These are phyloP conservation scores for Oreochromis mossambicus DNA, from an alignment of 2,797 vertebrate species.

Conservation along the genomic window DNA sequence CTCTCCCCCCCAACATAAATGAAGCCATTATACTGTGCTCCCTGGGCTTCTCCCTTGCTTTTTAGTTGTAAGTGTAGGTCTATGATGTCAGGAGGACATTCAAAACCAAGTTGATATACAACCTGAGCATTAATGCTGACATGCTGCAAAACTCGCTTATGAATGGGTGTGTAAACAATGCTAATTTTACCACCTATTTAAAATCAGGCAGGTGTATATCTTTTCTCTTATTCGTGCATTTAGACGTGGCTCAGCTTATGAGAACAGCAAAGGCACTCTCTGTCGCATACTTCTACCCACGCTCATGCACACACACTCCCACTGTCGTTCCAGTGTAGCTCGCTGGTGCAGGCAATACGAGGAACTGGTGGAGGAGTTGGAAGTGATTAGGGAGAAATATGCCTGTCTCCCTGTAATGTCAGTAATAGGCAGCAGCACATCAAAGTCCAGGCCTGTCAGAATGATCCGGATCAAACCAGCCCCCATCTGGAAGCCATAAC, in stretches of 20 bases:
- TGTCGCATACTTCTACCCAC: not conserved
- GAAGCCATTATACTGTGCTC: conserved; percentile 58
- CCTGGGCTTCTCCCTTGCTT: conserved; percentile 19
- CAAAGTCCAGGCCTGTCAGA: conserved; percentile 80
- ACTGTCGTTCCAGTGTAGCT: conserved; percentile 11
- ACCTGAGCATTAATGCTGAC: conserved; percentile 31
- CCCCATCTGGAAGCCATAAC: conserved; percentile 82
- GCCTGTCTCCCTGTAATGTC: conserved; percentile 76
- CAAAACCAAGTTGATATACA: conserved; percentile 34
- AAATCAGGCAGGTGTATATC: not conserved
- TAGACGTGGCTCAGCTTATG: not conserved
- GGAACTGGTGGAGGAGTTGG: conserved; percentile 61
- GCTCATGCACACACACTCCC: not conserved
- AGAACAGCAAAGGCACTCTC: not conserved
- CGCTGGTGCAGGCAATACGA: conserved; percentile 6
- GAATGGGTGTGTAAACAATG: not conserved
- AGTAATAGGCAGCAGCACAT: conserved; percentile 82
- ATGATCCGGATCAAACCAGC: conserved; percentile 78
- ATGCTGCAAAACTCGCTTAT: not conserved
- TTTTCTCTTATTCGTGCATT: not conserved
- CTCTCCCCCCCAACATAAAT: conserved; percentile 43
- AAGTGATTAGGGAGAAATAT: conserved; percentile 77
- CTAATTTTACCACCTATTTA: not conserved
- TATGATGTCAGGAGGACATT: conserved; percentile 21
- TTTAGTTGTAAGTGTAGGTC: conserved; percentile 22